Percentiles rank a stretch among this genome's conserved stretches.
Conservation (phyloP, 1,140 invertebrate genomes). For the Papilio polytes region DNA sequence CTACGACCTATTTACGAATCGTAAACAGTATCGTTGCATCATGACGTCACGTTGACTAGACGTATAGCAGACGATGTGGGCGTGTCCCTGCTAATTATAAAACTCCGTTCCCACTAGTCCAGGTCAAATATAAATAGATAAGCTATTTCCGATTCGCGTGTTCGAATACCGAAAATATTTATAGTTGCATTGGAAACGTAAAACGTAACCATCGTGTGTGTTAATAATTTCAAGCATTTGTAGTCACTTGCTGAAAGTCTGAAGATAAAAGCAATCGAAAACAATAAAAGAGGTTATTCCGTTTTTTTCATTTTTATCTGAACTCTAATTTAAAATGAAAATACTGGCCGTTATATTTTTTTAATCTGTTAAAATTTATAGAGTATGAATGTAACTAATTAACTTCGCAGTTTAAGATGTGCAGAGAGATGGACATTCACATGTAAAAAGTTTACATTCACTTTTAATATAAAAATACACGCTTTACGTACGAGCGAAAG, state of each 20-base stretch:
- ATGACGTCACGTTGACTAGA: slow-evolving; percentile 30
- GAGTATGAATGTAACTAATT: slow-evolving; percentile 16
- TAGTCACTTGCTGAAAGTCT: not conserved
- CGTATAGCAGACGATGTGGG: slow-evolving; percentile 33
- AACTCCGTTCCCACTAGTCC: slow-evolving; percentile 28
- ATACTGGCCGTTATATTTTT: too few species aligned
- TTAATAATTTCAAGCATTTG: not conserved
- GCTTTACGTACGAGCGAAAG: slow-evolving; percentile 3
- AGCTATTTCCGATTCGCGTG: slow-evolving; percentile 10
- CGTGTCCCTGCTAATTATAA: slow-evolving; percentile 32
- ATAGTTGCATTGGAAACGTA: slow-evolving; percentile 11
- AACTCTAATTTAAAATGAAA: not conserved
- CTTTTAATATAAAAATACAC: slow-evolving; percentile 14
- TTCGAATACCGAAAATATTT: slow-evolving; percentile 21
- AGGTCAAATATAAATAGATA: slow-evolving; percentile 26
- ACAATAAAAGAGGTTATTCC: not conserved
- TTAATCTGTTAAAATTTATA: not conserved
- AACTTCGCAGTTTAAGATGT: not conserved
- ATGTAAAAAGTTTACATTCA: not conserved
- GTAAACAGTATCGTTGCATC: slow-evolving; percentile 27
- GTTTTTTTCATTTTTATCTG: too few species aligned
- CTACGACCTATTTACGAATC: slow-evolving; percentile 18
- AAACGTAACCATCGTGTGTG: not conserved
- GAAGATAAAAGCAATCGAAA: not conserved
- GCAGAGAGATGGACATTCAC: not conserved